Evolutionary conservation across 2,113 vertebrate species (phyloP).

Genomic region (Ploceus nigricollis): DNA sequence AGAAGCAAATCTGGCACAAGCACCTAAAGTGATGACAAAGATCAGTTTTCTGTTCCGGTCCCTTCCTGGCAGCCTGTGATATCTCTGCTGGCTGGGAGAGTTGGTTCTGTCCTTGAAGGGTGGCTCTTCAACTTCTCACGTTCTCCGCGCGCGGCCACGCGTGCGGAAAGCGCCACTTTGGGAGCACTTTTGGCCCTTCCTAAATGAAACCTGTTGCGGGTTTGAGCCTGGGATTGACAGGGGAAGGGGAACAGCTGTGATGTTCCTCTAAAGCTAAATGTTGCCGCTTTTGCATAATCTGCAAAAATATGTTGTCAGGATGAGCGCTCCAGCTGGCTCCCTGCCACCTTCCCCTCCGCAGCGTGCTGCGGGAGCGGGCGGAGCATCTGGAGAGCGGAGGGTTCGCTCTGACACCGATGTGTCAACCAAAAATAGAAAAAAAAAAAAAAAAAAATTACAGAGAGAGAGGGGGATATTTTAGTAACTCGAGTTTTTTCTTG

Average conservation of each 20-base stretch:
- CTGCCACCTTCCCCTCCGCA: background rate
- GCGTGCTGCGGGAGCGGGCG: background rate
- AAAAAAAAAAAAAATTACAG: background rate
- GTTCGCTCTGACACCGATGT: background rate
- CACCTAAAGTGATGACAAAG: background rate
- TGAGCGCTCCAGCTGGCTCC: constrained; percentile 10
- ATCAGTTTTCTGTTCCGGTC: background rate
- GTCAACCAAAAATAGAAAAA: background rate
- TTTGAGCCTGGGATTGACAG: background rate
- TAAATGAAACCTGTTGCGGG: constrained; percentile 25
- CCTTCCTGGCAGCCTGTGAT: background rate
- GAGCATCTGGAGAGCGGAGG: background rate
- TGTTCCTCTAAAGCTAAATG: constrained; percentile 38
- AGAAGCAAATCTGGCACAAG: background rate
- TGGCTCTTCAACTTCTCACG: background rate
- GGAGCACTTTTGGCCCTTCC: background rate
- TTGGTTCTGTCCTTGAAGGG: background rate
- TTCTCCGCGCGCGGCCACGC: accelerated
- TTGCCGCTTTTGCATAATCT: constrained; percentile 45
- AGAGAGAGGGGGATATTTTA: background rate
- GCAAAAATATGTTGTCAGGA: constrained; percentile 54
- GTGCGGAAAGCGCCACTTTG: background rate
- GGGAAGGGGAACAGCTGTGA: constrained; percentile 39
- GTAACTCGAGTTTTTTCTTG: background rate
- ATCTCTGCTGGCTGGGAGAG: background rate